Evolutionary conservation across 2,797 vertebrate species (phyloP), one percentile per base, ranked within the genome.

Genomic region (Tadarida brasiliensis): DNA sequence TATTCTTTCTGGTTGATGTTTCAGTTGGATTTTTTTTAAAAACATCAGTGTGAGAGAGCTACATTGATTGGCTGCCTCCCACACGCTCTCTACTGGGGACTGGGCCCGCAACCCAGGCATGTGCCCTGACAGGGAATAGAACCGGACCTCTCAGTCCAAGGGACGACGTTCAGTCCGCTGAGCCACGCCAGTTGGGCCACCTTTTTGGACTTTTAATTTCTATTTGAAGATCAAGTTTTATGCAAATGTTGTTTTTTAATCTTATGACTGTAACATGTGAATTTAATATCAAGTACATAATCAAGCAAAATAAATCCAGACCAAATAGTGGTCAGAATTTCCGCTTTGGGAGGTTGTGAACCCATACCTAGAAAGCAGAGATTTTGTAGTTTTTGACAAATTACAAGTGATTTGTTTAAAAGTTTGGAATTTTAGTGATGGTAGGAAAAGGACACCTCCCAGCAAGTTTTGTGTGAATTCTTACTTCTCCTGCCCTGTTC

Each of bases 381-480:
- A 54, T 67, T 7, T 68, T 56, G 39, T 16, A 19, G 28, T 11
- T 12, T 90, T 24, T 70, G 24, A 61, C 68, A 10, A 2, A 20
- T 7, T 5, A 26, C 44, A 11, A 33, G 49, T 9, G 71, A 26
- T 14, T 12, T 3, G 57, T 22, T 33, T n/a, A 1, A 11, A 44
- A 57, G n/a, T 7, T 12, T 51, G 22, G 67, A 15, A 19, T 11
- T 35, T 59, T 20, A 26, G 56, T 14, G 1, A 5, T 12, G 47
- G 8, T 5, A 17, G 49, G 26, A 6, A 26, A 19, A 0, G 1
- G 1, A 39, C 28, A 4, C 11, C 30, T 44, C n/a, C 0, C 35
- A 5, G 86, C 57, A 12, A 20, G 22, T 47, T 35, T 4, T 16
- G 39, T 10, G 39, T 78, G 2, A 24, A 5, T 6, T 51, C 20